Evolutionary conservation across 1,140 invertebrate species (phyloP), one percentile per base, ranked within the genome.

Genomic region (Lepidostoma basale): DNA sequence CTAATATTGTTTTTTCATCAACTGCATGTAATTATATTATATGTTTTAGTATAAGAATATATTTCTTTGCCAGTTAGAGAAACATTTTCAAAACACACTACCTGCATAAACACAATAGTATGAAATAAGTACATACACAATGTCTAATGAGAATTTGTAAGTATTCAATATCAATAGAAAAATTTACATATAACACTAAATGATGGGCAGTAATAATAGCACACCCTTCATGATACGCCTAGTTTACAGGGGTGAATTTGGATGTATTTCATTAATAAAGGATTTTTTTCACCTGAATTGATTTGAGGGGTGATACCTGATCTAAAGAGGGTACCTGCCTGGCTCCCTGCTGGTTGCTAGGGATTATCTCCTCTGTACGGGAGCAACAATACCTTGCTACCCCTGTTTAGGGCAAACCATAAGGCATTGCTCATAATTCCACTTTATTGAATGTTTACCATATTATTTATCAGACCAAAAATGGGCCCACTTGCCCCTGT

Each of bases 281-380:
- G 67, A 66, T 72, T 69, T 66, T 66, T 62, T 73, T 69, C 71
- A 73, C 71, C 71, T 73, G 71, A 73, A 59, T 73, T 64, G 64
- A 25, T 67, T 16, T 62, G 30, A 65, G 44, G 70, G 71, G 49
- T 73, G 67, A 72, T 68, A 69, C 67, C 63, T 72, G 60, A 72
- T 72, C 62, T 45, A 28, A 25, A 28, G 49, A 39, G 10, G 39
- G 6, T 25, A 66, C 63, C 67, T 68, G 70, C 56, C 59, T 28
- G 12, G 47, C 16, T 22, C 23, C 63, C 64, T 60, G 67, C 67
- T 72, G 68, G 70, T 72, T 62, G 47, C 58, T 63, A 62, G 54
- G 70, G 70, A 44, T 72, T 72, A 72, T 72, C 70, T 72, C 45
- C 39, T 22, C 8, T 66, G 62, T 39, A 42, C 14, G 59, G 64